Base-by-base conservation (phyloP, 2,888 invertebrate species). In the Troilus luridus region DNA sequence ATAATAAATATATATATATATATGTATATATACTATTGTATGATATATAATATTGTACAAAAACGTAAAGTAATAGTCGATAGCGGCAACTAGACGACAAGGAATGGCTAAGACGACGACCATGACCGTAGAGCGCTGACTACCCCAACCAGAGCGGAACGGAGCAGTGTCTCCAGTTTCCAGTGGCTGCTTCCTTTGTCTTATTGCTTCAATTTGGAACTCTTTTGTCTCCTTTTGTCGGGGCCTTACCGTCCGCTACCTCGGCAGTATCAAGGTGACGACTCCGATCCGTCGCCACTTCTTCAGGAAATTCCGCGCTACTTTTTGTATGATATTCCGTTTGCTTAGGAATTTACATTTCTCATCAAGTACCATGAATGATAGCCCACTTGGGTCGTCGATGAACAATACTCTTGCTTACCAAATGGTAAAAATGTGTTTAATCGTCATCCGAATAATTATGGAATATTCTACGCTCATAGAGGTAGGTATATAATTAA, bases 111-210 rank as follows among this genome's bases (percentile, higher is more conserved):
- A 64, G 64, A 11, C n/a, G 64, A 5, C 24, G 27, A 77, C 72
- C 27, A 41, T 77, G 72, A 77, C 72, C 41, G 67, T 67, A 67
- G 41, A 41, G 41, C 8, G 27, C 19, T 27, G 24, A 67, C 24
- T 24, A 41, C 8, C 41, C 10, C 41, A 89, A 64, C 6, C 89
- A 64, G 64, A 89, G 89, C 89, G 89, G 60, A 89, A 89, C 89
- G 54, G 89, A 89, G 56, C 64, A 21, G 17, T 27, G 88, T 60
- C 88, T 59, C 54, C 64, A 64, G 62, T 89, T 89, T 89, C 89
- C 89, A 89, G 64, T 89, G 64, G 62, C 67, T 89, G 89, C 54
- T 62, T 54, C 64, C 89, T 54, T 62, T 62, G 60, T 89, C 89
- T 85, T 54, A 85, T 85, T 85, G 85, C 56, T 58, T 85, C 85